phyloP scores from a whole-genome alignment of 2,797 vertebrate species.

The Parotocinclus haroldoi region DNA sequence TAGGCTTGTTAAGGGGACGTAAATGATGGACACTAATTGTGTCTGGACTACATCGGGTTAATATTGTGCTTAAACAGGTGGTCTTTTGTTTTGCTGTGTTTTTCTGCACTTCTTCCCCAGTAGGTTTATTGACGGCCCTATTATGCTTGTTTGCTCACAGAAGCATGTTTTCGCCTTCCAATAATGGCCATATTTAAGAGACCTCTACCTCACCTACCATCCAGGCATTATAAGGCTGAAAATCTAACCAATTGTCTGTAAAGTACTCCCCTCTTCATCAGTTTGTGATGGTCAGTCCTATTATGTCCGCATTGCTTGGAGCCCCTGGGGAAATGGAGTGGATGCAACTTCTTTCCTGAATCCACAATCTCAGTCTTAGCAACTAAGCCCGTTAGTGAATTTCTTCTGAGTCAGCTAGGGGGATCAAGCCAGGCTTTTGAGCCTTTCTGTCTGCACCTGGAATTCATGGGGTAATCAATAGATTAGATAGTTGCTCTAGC shows the following conservation, averaged over 20 bases:
- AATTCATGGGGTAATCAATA: conserved; percentile 63
- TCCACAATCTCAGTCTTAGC: conserved; percentile 56
- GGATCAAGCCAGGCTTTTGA: conserved; percentile 51
- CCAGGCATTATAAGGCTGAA: not conserved
- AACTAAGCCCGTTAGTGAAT: conserved; percentile 58
- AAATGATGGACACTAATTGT: not conserved
- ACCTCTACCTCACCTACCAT: not conserved
- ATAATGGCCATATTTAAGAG: not conserved
- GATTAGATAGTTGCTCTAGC: conserved; percentile 38
- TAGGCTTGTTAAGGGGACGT: not conserved
- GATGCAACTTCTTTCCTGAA: conserved; percentile 59
- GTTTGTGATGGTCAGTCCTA: conserved; percentile 23
- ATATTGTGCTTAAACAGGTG: not conserved
- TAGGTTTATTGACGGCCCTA: not conserved
- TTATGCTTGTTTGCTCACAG: conserved; percentile 2
- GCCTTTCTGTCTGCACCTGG: conserved; percentile 57
- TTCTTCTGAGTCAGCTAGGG: conserved; percentile 61
- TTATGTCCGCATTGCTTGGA: conserved; percentile 17
- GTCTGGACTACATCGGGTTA: not conserved
- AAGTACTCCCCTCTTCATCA: conserved; percentile 12
- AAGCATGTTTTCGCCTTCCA: not conserved
- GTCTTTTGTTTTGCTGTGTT: not conserved
- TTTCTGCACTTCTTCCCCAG: not conserved
- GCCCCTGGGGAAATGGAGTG: conserved; percentile 61
- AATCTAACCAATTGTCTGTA: not conserved